A percentile compares a stretch with the other conserved stretches of the same genome.
Evolutionary conservation across 2,797 vertebrate genomes (phyloP).

Genomic region (Gymnocypris eckloni): DNA sequence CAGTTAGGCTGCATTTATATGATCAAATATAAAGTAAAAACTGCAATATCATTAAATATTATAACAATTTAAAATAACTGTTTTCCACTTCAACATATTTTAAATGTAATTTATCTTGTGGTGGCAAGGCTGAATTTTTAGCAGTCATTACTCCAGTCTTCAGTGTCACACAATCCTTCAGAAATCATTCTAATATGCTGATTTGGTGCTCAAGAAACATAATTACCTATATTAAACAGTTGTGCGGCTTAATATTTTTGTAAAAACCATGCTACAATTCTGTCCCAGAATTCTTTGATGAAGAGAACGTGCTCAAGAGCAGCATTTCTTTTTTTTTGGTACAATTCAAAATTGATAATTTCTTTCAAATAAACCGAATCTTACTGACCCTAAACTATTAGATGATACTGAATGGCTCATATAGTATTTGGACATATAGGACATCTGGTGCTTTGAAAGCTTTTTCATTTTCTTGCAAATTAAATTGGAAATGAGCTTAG

Average conservation of each 20-base stretch:
- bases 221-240: too few species aligned
- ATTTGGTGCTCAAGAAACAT: too few species aligned
- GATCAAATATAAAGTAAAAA: not conserved
- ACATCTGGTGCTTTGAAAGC: conserved; percentile 52
- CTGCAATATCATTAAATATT: not conserved
- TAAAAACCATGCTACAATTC: not conserved
- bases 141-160: not conserved
- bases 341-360: not conserved
- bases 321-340: not conserved
- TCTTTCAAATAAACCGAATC: not conserved
- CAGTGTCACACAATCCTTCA: not conserved
- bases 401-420: not conserved
- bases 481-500: conserved; percentile 64
- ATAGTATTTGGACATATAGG: conserved; percentile 29
- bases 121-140: not conserved
- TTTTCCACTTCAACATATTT: not conserved
- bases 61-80: not conserved
- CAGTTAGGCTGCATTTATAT: not conserved
- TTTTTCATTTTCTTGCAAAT: conserved; percentile 64
- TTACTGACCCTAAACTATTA: not conserved
- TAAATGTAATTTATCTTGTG: not conserved
- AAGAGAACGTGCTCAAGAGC: not conserved
- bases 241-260: not conserved
- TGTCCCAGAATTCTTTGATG: too few species aligned
- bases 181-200: not conserved